A percentile compares a stretch with the other conserved stretches of the same genome.
Conservation (phyloP, 37 sponge, comb jelly and placozoan genomes). For the Beroe forskalii region DNA sequence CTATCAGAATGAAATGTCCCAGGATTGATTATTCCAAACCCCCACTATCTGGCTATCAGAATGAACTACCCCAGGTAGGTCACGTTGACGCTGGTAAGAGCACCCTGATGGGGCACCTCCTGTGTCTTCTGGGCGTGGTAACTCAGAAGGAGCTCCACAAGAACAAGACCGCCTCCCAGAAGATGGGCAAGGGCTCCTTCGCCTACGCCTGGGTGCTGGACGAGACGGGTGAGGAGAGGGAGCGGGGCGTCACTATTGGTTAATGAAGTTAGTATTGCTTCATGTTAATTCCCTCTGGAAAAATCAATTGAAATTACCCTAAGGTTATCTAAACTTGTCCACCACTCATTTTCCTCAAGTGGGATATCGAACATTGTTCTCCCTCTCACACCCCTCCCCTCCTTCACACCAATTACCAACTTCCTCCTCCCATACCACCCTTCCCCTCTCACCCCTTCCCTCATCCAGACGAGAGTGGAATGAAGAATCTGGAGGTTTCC, state of each 20-base stretch:
- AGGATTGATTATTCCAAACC: too few species aligned
- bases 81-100: constrained; percentile 99
- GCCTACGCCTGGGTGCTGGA: constrained; percentile 98
- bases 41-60: too few species aligned
- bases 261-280: too few species aligned
- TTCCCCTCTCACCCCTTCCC: background rate
- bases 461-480: constrained; percentile 9
- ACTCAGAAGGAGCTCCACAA: constrained; percentile 91
- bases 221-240: constrained; percentile 94
- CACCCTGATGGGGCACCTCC: constrained; percentile 97
- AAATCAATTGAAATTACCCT: too few species aligned
- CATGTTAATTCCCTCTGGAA: too few species aligned
- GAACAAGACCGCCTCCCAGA: constrained; percentile 68
- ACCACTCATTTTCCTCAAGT: too few species aligned
- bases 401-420: too few species aligned
- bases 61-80: constrained; percentile 73
- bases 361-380: too few species aligned
- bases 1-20: too few species aligned
- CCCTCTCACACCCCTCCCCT: too few species aligned
- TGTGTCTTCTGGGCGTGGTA: constrained; percentile 83
- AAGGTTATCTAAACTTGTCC: too few species aligned
- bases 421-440: too few species aligned
- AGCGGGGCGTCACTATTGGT: constrained; percentile 96
- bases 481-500: constrained; percentile 15
- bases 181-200: constrained; percentile 93